Evolutionary conservation across 2,888 invertebrate genomes (phyloP), one percentile per base, ranked within the genome.

Genomic region (Priocnemis perturbator): DNA sequence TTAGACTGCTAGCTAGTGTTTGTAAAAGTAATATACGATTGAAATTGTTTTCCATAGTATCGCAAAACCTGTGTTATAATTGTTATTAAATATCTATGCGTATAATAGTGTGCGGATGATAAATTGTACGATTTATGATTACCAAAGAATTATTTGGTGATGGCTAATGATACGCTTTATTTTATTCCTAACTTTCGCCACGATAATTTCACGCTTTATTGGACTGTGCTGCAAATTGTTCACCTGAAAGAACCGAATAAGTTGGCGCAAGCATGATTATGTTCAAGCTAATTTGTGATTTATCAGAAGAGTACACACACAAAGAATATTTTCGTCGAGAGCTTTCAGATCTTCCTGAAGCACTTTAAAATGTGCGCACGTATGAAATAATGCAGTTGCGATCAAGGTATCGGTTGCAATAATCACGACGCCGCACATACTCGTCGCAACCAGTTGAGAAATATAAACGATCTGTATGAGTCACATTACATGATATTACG

Each of bases 351-450:
- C 82, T 57, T 76, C 60, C 60, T 81, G 71, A 21, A 85, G 63
- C 60, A 81, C 73, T 64, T 72, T 68, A 37, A 85, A 83, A 57
- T 85, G 85, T 5, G 83, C 85, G 66, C 81, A 84, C 4, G 84
- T 84, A 21, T 83, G 83, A 44, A 85, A 78, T 17, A 85, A 19
- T 4, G 85, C 83, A 19, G 82, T 83, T 3, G 85, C 85, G 47
- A 85, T 81, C 20, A 85, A 47, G 20, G 83, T 78, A 61, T 85
- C 85, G 47, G 76, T 82, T 11, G 80, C 85, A 44, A 85, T 64
- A 3, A 85, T 75, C n/a, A 85, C 48, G 11, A 83, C 55, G 0
- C 73, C 83, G 60, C 85, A 85, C 7, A 65, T 56, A 52, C 69
- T 58, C 2, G 85, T 84, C 44, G 84, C 85, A 23, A 84, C 1